These are phyloP conservation scores for Garra rufa DNA, from an alignment of 2,113 vertebrate species.

Conservation along the genomic window DNA sequence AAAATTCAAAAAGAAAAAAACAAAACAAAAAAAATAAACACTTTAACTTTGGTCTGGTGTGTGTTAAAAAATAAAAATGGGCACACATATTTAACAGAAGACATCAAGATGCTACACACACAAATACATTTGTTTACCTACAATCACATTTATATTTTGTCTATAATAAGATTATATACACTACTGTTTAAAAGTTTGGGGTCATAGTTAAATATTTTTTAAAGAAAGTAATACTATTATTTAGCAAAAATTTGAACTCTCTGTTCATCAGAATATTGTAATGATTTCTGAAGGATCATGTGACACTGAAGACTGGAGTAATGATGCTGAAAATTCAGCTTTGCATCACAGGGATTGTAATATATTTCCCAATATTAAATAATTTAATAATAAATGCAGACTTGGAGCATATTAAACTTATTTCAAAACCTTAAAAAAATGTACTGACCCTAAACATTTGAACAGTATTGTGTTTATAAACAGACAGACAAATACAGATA, in stretches of 20 bases:
- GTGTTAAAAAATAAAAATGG: constrained; percentile 12
- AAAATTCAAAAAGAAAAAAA: neutral
- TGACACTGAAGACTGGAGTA: neutral
- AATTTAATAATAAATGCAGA: neutral
- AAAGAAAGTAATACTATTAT: neutral
- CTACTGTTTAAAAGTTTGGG: neutral
- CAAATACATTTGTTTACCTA: neutral
- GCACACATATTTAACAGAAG: neutral
- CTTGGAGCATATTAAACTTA: neutral
- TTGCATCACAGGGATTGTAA: neutral
- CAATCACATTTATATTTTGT: neutral
- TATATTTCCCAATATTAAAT: neutral
- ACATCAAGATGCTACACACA: neutral
- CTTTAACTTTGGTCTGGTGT: constrained; percentile 36
- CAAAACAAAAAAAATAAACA: neutral
- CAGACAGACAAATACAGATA: neutral
- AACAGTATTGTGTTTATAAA: neutral
- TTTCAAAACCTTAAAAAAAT: neutral
- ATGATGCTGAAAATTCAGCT: neutral
- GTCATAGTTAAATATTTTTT: neutral
- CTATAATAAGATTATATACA: neutral
- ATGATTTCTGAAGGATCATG: neutral
- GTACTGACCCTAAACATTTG: neutral
- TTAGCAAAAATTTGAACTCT: neutral
- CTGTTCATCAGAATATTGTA: neutral